Evolutionary conservation across 2,888 invertebrate species (phyloP), one percentile per base, ranked within the genome.

Genomic region (Auanema sp.): DNA sequence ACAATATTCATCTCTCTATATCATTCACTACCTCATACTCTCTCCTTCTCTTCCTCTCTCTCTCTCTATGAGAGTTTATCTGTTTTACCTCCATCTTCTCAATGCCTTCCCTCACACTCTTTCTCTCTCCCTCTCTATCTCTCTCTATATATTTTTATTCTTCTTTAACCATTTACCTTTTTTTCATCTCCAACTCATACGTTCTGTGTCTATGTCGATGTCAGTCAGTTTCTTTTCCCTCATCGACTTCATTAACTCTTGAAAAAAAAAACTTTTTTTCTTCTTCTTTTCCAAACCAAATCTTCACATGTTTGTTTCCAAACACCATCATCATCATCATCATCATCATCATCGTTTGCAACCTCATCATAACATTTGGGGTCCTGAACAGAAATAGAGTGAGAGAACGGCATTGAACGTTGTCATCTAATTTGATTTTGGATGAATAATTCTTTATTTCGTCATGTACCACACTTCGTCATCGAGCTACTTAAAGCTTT

Each of bases 71-170:
- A 8, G 21, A 23, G n/a, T 11, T 10, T 23, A n/a, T 52, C 52
- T 23, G n/a, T 16, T 16, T 50, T 16, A 16, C 51, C 18, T 10
- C 18, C 51, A 16, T 10, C 18, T n/a, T n/a, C n/a, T n/a, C n/a
- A n/a, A 11, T 24, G n/a, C 24, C 4, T 52, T 6, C 24, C 3
- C 52, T 24, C 24, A 23, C 52, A 5, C 21, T 18, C 21, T 18
- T 6, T 21, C 3, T n/a, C 6, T 52, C 6, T 52, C 14, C 11
- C 52, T 52, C 18, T 52, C 6, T 52, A 18, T 5, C 18, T 52
- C 52, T 52, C 52, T 52, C 51, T 50, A n/a, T 50, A n/a, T 50
- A n/a, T 50, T 21, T 52, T 18, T 52, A 18, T 52, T 24, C 11
- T 24, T 23, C 52, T 52, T 33, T 33, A 33, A 33, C 33, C 33